Evolutionary conservation across 1,140 invertebrate genomes (phyloP).

Genomic region (Melitaea cinxia): DNA sequence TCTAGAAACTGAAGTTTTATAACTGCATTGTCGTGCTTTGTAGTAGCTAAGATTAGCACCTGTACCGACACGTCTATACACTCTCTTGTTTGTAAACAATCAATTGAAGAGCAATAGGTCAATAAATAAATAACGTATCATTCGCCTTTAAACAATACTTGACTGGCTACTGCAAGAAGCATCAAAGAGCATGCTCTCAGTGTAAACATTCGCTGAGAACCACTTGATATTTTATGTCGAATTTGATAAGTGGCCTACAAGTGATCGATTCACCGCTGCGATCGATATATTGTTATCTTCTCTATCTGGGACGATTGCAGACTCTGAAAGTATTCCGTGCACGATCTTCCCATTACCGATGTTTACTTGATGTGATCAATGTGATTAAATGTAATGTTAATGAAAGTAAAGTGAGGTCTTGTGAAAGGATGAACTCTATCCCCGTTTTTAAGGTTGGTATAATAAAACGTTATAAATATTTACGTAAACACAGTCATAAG

Average conservation of each 20-base stretch:
- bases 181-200: not conserved
- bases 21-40: too few relatives aligned
- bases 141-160: constrained; percentile 7
- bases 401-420: constrained; percentile 5
- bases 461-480: too few relatives aligned
- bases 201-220: constrained; percentile 12
- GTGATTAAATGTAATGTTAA: constrained; percentile 25
- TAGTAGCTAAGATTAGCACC: too few relatives aligned
- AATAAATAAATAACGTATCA: not conserved
- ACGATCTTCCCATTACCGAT: constrained; percentile 15
- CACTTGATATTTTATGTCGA: constrained; percentile 20
- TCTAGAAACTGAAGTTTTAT: too few relatives aligned
- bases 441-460: constrained; percentile 52
- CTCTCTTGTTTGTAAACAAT: not conserved
- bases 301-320: constrained; percentile 35
- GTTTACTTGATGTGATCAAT: not conserved
- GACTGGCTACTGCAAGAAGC: constrained; percentile 1
- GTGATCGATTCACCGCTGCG: constrained; percentile 31
- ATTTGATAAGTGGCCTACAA: constrained; percentile 33
- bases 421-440: constrained; percentile 41
- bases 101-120: not conserved
- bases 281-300: constrained; percentile 39
- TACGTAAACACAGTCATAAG: too few relatives aligned
- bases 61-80: too few relatives aligned
- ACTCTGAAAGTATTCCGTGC: constrained; percentile 19